A percentile compares a stretch with the other conserved stretches of the same genome.
phyloP scores from a whole-genome alignment of 1,140 invertebrate genomes.

The Brachionus asplanchnoidis region DNA sequence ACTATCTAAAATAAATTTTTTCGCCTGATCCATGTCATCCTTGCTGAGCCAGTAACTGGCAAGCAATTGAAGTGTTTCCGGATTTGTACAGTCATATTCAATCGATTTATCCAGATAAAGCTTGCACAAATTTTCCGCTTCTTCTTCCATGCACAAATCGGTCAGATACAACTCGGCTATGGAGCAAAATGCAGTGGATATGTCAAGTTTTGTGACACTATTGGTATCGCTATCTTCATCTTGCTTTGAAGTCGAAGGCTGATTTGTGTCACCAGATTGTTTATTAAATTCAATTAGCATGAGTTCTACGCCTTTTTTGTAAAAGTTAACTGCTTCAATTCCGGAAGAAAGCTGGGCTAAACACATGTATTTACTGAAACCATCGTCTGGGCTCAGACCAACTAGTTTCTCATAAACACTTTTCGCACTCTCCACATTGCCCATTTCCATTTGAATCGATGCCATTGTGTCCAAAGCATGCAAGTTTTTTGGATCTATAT shows the following conservation, averaged over 20 bases:
- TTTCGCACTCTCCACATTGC: constrained; percentile 53
- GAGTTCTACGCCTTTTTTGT: constrained; percentile 55
- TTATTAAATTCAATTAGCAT: constrained; percentile 46
- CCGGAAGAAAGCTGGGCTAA: constrained; percentile 55
- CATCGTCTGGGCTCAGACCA: constrained; percentile 52
- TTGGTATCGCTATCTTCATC: constrained; percentile 9
- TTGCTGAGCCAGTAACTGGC: constrained; percentile 54
- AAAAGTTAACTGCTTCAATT: constrained; percentile 52
- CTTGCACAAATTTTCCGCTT: constrained; percentile 54
- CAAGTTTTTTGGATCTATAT: constrained; percentile 52
- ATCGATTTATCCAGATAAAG: constrained; percentile 52
- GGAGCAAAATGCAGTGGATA: constrained; percentile 56
- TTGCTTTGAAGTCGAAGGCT: constrained; percentile 13
- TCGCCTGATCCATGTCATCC: constrained; percentile 51
- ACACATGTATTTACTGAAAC: constrained; percentile 57
- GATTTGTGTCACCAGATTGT: not conserved
- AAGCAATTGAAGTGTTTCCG: constrained; percentile 55
- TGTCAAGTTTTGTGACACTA: constrained; percentile 46
- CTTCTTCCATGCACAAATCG: constrained; percentile 56
- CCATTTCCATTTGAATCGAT: constrained; percentile 52
- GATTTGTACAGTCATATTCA: constrained; percentile 50
- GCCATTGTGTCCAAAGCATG: constrained; percentile 53
- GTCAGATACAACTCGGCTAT: constrained; percentile 59
- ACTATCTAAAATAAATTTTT: not conserved
- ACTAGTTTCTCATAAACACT: constrained; percentile 53